Conservation (phyloP, 2,113 vertebrate species). For the Daphoenositta chrysoptera region DNA sequence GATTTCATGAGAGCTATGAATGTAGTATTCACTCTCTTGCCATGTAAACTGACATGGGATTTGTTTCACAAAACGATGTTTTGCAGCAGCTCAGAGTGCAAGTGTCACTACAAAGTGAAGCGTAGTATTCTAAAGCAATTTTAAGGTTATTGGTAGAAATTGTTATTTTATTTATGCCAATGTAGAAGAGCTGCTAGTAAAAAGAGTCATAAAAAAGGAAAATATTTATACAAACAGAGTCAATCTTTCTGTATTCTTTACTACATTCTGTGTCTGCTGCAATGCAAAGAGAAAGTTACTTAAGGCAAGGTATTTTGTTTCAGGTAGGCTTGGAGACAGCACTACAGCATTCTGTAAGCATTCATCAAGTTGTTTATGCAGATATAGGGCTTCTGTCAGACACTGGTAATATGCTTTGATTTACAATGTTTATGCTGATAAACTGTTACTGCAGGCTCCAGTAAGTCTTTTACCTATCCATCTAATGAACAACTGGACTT, state of each 20-base stretch:
- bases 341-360: neutral
- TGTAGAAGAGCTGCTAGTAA: neutral
- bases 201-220: slow-evolving; percentile 11
- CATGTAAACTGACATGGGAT: slow-evolving; percentile 27
- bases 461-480: neutral
- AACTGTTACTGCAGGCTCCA: neutral
- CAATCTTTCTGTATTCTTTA: neutral
- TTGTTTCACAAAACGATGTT: slow-evolving; percentile 59
- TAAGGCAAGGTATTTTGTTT: neutral
- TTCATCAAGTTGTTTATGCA: neutral
- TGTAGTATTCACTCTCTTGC: neutral
- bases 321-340: neutral
- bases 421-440: neutral
- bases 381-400: neutral
- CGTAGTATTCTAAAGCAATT: slow-evolving; percentile 26
- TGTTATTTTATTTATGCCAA: neutral
- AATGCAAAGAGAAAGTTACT: neutral
- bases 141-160: slow-evolving; percentile 22
- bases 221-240: neutral
- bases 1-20: slow-evolving; percentile 30
- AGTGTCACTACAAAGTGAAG: slow-evolving; percentile 6
- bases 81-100: slow-evolving; percentile 12
- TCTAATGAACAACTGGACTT: neutral
- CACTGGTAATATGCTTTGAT: neutral
- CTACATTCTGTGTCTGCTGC: neutral